phyloP scores from a whole-genome alignment of 2,888 invertebrate species.

The Tipula vernalis region DNA sequence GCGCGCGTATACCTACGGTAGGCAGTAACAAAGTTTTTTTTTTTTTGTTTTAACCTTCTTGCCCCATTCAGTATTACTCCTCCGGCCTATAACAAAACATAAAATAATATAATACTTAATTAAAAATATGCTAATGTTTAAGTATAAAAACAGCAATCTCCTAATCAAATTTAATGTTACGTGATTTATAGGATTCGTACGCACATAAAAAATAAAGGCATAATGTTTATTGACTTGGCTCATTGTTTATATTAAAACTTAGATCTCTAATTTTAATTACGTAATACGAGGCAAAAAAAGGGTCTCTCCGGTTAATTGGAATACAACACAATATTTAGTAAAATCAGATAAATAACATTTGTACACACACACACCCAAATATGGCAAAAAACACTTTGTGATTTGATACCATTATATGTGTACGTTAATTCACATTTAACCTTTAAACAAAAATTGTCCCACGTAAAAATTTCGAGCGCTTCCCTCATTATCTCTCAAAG shows the following conservation, averaged over 20 bases:
- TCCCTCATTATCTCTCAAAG: neutral
- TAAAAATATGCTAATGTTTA: neutral
- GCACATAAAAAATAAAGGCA: neutral
- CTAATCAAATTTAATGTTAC: neutral
- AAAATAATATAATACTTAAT: neutral
- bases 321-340: neutral
- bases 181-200: neutral
- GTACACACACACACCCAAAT: neutral
- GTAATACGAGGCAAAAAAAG: neutral
- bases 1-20: neutral
- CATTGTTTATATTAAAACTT: neutral
- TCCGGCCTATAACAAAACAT: neutral
- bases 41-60: neutral
- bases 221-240: neutral
- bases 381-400: neutral
- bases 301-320: neutral
- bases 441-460: neutral
- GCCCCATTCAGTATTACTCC: neutral
- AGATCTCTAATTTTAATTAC: neutral
- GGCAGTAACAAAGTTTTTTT: neutral
- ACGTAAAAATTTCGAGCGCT: neutral
- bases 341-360: neutral
- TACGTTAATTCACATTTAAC: neutral
- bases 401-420: neutral
- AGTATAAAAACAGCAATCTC: neutral